Evolutionary conservation across 2,113 vertebrate species (phyloP).

Genomic region (Lipophrys pholis): DNA sequence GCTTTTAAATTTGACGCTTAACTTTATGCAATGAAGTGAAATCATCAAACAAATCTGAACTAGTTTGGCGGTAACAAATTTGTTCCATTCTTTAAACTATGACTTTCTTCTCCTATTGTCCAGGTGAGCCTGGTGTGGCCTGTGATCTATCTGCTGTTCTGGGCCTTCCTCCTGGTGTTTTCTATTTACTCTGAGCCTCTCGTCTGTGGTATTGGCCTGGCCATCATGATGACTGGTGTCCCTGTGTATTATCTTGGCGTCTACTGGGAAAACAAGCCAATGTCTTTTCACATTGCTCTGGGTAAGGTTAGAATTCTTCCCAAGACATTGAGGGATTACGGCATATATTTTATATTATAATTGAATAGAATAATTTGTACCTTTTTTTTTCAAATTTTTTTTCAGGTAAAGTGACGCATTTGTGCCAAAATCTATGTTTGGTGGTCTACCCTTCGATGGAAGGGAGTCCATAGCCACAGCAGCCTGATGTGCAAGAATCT

Average conservation of each 20-base stretch:
- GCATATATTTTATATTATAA: neutral
- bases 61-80: too few relatives aligned
- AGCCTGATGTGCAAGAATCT: neutral
- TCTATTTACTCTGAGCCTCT: slow-evolving; percentile 86
- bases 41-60: too few relatives aligned
- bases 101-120: slow-evolving; percentile 1
- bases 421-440: slow-evolving; percentile 85
- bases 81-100: too few relatives aligned
- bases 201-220: slow-evolving; percentile 85
- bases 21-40: too few relatives aligned
- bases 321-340: neutral
- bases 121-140: slow-evolving; percentile 87
- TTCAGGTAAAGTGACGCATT: slow-evolving; percentile 81
- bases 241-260: slow-evolving; percentile 87
- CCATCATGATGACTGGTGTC: slow-evolving; percentile 87
- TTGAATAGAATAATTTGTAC: neutral
- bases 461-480: neutral
- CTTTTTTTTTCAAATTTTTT: neutral
- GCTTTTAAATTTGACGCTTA: too few relatives aligned
- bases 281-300: slow-evolving; percentile 74
- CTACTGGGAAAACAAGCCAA: slow-evolving; percentile 86
- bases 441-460: slow-evolving; percentile 82
- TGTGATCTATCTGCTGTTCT: slow-evolving; percentile 88
- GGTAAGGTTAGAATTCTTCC: slow-evolving; percentile 71
- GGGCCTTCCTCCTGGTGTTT: slow-evolving; percentile 87